These are phyloP conservation scores for Nowickia ferox DNA, from an alignment of 2,888 invertebrate genomes.

Conservation along the genomic window DNA sequence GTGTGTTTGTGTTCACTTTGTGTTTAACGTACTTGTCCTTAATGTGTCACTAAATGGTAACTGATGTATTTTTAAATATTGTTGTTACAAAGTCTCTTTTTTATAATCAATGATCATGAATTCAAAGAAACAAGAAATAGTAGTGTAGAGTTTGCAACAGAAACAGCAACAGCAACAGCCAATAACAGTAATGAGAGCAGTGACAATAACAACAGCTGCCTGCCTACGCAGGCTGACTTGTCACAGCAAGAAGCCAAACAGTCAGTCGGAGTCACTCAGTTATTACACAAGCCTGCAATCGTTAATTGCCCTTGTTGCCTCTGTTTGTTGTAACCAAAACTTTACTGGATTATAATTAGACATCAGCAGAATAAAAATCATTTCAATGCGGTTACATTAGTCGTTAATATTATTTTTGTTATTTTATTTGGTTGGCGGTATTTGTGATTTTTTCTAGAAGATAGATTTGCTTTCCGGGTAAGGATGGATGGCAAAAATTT, in stretches of 20 bases:
- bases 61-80: slow-evolving; percentile 71
- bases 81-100: slow-evolving; percentile 60
- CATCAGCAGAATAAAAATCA: not conserved
- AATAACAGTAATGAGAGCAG: slow-evolving; percentile 37
- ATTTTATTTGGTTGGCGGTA: no score
- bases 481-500: no score
- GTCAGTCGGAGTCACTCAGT: slow-evolving; percentile 55
- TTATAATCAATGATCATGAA: slow-evolving; percentile 71
- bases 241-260: slow-evolving; percentile 58
- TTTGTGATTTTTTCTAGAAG: not conserved
- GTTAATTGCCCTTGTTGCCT: slow-evolving; percentile 16
- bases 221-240: slow-evolving; percentile 69
- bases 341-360: not conserved
- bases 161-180: slow-evolving; percentile 40
- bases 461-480: not conserved
- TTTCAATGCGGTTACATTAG: not conserved
- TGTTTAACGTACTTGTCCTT: slow-evolving; percentile 72
- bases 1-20: slow-evolving; percentile 48
- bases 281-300: slow-evolving; percentile 2
- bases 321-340: not conserved
- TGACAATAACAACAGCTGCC: slow-evolving; percentile 61
- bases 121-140: slow-evolving; percentile 43
- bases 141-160: no score
- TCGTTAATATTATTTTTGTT: not conserved
- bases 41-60: slow-evolving; percentile 72